Conservation (phyloP, 2,113 vertebrate species). For the Bubo scandiacus region DNA sequence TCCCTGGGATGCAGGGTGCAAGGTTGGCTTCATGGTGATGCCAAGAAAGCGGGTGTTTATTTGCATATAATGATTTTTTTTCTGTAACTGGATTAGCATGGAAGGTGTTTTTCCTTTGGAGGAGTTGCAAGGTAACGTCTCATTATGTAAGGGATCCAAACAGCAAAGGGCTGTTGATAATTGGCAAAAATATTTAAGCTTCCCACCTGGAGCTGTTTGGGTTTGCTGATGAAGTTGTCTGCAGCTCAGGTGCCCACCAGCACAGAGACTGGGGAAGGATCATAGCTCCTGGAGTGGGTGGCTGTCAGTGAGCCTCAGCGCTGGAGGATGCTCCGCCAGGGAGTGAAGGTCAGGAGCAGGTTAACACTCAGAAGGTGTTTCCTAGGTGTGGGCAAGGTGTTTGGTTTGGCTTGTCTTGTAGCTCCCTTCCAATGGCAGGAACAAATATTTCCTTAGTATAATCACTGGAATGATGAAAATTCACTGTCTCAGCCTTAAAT, state of each 20-base stretch:
- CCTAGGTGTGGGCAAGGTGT: not conserved
- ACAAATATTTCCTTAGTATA: not conserved
- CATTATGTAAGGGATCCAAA: not conserved
- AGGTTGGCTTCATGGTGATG: not conserved
- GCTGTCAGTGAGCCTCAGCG: accelerated
- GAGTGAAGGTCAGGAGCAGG: not conserved
- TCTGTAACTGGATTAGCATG: not conserved
- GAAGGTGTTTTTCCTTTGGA: not conserved
- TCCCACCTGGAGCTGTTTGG: not conserved
- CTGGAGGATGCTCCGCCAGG: not conserved
- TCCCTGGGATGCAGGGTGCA: not conserved
- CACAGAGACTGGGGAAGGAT: not conserved
- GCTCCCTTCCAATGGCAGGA: not conserved
- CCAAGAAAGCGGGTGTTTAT: not conserved
- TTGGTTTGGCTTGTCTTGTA: not conserved
- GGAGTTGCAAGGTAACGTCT: not conserved
- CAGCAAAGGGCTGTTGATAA: not conserved
- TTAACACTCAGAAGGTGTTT: not conserved
- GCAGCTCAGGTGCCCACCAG: not conserved
- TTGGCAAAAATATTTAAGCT: not conserved
- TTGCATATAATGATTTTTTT: not conserved
- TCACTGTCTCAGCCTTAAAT: not conserved
- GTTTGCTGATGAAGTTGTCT: not conserved
- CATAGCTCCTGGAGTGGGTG: accelerated
- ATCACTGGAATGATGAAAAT: not conserved